Base-by-base conservation (phyloP, 2,888 invertebrate species). In the Kuschelorhynchus macadamiae region DNA sequence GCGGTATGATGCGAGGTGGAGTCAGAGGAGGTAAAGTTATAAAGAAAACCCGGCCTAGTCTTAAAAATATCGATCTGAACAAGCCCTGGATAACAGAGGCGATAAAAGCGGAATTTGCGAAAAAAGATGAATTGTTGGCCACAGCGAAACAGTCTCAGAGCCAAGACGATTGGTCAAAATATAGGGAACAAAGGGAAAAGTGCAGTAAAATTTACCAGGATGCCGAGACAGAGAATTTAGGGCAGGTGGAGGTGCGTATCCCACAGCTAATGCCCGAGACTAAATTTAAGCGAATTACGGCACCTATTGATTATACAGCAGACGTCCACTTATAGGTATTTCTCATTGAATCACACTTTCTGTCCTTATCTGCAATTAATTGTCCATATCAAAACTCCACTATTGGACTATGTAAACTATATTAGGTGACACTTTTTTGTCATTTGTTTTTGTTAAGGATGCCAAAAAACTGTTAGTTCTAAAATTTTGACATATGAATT, bases 51-150 rank as follows among this genome's bases (percentile, higher is more conserved):
- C 70, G 72, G 33, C 71, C 74, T 0, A 71, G 72, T n/a, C 44
- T 76, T 20, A 80, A 77, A 64, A 78, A 77, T 39, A 68, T 80
- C 14, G 83, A 84, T 77, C 68, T 88, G 53, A 85, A 85, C 21
- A 88, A 87, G 77, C 87, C 88, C 0, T 89, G 88, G 87, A 87
- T 89, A 4, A 87, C 85, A 8, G 86, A 86, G 11, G 84, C 85
- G 18, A 86, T 89, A 46, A 86, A 85, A 73, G 80, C 79, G 3
- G 88, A 88, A 75, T 86, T 88, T 60, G 61, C 71, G 5, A 76
- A 73, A 53, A 78, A 78, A 74, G 85, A 87, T 60, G 86, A 87
- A 71, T 82, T 88, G 42, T 84, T 87, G 74, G 84, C 85, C 36
- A 76, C 77, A 32, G 85, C 86, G 1, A 84, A 84, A 75, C 78